Percentiles rank a stretch among this genome's conserved stretches.
These are phyloP conservation scores for Diplodus puntazzo DNA, from an alignment of 2,797 vertebrate genomes.

Conservation along the genomic window DNA sequence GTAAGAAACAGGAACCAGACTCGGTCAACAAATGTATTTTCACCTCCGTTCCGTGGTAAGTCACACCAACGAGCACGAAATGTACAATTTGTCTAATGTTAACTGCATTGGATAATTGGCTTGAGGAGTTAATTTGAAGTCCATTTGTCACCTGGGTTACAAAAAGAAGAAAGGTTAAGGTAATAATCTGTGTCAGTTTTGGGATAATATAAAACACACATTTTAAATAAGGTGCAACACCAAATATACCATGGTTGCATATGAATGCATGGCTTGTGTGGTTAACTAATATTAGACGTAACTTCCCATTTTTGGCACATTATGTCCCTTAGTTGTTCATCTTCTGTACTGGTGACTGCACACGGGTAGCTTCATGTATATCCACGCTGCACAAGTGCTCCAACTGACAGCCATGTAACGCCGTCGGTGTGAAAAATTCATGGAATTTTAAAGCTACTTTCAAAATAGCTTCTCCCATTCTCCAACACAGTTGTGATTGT, in stretches of 20 bases:
- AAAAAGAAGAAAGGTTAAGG: background rate
- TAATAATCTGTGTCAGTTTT: conserved; percentile 6
- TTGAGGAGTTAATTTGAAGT: conserved; percentile 11
- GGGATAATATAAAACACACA: background rate
- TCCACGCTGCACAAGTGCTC: background rate
- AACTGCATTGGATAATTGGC: conserved; percentile 24
- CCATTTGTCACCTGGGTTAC: background rate
- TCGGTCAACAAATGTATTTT: conserved; percentile 60
- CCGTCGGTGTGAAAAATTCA: background rate
- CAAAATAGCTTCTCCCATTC: background rate
- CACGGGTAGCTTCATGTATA: too few relatives aligned
- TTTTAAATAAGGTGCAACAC: background rate
- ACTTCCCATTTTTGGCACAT: background rate
- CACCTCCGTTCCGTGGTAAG: conserved; percentile 14
- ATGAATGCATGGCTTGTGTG: background rate
- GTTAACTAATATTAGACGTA: background rate
- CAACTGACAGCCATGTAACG: background rate
- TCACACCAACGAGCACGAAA: conserved; percentile 15
- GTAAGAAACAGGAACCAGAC: conserved; percentile 61
- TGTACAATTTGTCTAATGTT: conserved; percentile 25
- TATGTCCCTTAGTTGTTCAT: background rate
- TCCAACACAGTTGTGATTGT: background rate
- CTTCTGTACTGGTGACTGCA: background rate
- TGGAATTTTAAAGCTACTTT: background rate
- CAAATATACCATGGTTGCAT: background rate